Evolutionary conservation across 2,113 vertebrate genomes (phyloP).

Genomic region (Columba livia): DNA sequence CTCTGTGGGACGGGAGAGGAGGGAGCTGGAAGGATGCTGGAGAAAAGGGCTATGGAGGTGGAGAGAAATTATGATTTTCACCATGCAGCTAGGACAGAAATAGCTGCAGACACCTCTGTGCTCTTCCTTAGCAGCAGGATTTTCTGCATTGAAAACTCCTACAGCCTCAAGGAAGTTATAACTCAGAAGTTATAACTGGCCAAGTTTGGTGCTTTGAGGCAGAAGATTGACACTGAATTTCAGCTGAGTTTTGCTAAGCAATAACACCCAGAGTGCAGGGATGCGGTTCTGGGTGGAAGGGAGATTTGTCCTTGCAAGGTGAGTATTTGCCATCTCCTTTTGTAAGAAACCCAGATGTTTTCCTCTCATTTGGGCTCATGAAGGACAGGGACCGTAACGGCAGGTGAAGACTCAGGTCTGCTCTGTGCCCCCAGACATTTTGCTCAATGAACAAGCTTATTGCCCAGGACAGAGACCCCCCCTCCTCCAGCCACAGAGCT

Average conservation of each 20-base stretch:
- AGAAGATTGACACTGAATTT: not conserved
- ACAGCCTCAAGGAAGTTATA: not conserved
- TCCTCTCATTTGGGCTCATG: not conserved
- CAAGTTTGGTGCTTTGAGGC: not conserved
- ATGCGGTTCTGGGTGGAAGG: not conserved
- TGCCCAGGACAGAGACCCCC: not conserved
- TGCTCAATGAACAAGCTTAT: not conserved
- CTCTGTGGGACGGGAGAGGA: not conserved
- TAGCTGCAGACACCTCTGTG: not conserved
- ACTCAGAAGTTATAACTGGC: not conserved
- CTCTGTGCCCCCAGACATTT: not conserved
- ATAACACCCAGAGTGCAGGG: not conserved
- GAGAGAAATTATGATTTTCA: not conserved
- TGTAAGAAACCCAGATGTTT: not conserved
- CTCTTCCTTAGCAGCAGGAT: not conserved
- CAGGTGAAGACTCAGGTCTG: not conserved
- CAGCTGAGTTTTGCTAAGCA: not conserved
- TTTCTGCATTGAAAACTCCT: not conserved
- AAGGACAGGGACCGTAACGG: not conserved
- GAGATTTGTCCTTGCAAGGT: not conserved
- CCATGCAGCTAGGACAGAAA: not conserved
- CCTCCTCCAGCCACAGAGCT: not conserved
- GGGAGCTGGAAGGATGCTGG: not conserved
- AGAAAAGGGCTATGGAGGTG: not conserved
- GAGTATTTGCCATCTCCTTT: not conserved